Evolutionary conservation across 2,113 vertebrate species (phyloP).

Genomic region (Pelvicachromis taeniatus): DNA sequence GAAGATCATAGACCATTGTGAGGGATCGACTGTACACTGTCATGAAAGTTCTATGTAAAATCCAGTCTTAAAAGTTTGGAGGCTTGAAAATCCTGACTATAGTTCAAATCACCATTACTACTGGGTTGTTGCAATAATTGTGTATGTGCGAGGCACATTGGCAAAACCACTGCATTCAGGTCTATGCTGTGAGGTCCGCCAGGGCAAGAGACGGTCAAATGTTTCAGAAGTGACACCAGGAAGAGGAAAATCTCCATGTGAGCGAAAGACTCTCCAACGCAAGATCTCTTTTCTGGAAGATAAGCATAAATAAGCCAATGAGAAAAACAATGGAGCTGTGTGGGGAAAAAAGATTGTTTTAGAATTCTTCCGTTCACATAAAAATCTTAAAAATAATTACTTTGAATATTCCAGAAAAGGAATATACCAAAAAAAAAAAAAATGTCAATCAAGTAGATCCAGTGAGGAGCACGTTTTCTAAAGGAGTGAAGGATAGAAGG

Average conservation of each 20-base stretch:
- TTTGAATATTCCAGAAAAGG: not conserved
- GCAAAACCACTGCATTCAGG: conserved; percentile 62
- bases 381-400: not conserved
- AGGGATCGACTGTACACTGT: too few relatives aligned
- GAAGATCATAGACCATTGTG: too few relatives aligned
- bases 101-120: not conserved
- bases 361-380: not conserved
- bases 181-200: conserved; percentile 46
- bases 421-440: not conserved
- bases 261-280: conserved; percentile 69
- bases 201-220: conserved; percentile 58
- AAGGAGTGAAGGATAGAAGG: not conserved
- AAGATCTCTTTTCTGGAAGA: conserved; percentile 65
- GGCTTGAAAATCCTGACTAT: not conserved
- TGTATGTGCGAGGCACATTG: conserved; percentile 40
- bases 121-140: not conserved
- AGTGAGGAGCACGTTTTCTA: not conserved
- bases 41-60: too few relatives aligned
- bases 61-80: not conserved
- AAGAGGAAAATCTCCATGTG: conserved; percentile 77
- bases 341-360: not conserved
- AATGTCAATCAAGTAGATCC: not conserved
- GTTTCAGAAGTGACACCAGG: conserved; percentile 65
- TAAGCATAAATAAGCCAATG: not conserved
- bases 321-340: not conserved